These are phyloP conservation scores for Passer montanus DNA, from an alignment of 2,113 vertebrate species.

Conservation along the genomic window DNA sequence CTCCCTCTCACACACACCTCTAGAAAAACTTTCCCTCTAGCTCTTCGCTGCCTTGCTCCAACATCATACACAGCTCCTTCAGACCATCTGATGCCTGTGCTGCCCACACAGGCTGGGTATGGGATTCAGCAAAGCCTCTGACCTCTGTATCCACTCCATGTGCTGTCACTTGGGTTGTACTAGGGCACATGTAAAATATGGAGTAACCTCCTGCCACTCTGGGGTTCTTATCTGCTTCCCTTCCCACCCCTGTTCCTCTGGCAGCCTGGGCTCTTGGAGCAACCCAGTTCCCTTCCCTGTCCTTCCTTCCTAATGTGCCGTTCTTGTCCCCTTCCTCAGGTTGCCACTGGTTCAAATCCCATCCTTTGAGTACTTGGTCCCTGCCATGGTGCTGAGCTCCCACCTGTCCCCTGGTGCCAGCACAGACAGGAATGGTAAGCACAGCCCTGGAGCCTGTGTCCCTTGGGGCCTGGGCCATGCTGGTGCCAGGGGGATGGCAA, in stretches of 20 bases:
- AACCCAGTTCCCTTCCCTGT: not conserved
- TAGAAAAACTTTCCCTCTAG: not conserved
- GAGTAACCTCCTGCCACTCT: not conserved
- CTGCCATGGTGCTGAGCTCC: slow-evolving; percentile 77
- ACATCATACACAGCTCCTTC: not conserved
- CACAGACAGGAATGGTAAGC: slow-evolving; percentile 72
- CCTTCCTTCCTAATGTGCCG: not conserved
- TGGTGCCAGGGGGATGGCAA: not conserved
- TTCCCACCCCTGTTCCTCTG: not conserved
- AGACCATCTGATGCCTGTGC: rapidly evolving
- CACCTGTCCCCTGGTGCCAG: slow-evolving; percentile 12
- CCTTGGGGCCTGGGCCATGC: not conserved
- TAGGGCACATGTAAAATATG: not conserved
- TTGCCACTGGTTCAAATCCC: slow-evolving; percentile 83
- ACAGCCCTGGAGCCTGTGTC: not conserved
- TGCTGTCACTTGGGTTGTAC: not conserved
- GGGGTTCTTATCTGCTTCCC: not conserved
- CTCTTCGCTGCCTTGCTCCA: not conserved
- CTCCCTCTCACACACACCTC: not conserved
- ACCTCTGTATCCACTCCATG: not conserved
- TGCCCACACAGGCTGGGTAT: not conserved
- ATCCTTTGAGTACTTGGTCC: slow-evolving; percentile 82
- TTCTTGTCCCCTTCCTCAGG: slow-evolving; percentile 63
- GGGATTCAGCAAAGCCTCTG: not conserved
- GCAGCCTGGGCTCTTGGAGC: not conserved